Percentiles rank a stretch among this genome's conserved stretches.
phyloP scores from a whole-genome alignment of 2,113 vertebrate species.

The Nestor notabilis region DNA sequence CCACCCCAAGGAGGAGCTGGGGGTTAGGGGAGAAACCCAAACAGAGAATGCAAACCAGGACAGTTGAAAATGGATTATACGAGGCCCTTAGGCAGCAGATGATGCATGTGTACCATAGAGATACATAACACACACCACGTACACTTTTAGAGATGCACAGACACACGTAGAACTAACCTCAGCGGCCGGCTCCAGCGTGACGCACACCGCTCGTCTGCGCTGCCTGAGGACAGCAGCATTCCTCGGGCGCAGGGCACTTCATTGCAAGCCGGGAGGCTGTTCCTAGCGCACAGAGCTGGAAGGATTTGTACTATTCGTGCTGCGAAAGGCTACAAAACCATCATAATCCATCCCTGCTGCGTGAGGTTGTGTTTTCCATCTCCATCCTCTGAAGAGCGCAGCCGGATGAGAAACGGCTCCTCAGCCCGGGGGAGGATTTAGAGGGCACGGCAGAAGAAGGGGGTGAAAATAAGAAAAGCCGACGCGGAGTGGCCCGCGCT shows the following conservation, averaged over 20 bases:
- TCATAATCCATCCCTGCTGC: conserved; percentile 2
- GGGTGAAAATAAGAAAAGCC: neutral
- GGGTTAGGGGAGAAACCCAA: neutral
- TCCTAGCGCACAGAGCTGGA: conserved; percentile 43
- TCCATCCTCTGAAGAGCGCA: conserved; percentile 4
- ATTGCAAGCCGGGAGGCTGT: conserved; percentile 62
- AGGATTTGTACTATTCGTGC: neutral
- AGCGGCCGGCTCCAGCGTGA: conserved; percentile 47
- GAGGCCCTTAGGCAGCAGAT: neutral
- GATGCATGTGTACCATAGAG: neutral
- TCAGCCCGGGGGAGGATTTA: neutral
- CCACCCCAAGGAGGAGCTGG: neutral
- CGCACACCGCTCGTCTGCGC: conserved; percentile 53
- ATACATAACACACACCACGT: neutral
- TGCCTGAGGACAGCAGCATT: conserved; percentile 56
- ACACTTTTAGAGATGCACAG: neutral
- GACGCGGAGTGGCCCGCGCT: conserved; percentile 44
- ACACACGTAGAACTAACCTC: conserved; percentile 54
- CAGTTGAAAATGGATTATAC: neutral
- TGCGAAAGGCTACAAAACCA: conserved; percentile 11
- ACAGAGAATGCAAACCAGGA: neutral
- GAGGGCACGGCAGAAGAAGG: neutral
- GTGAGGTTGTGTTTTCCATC: neutral
- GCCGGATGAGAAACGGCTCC: conserved; percentile 34
- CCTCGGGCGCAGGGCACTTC: conserved; percentile 45